A percentile compares a stretch with the other conserved stretches of the same genome.
Conservation (phyloP, 2,797 vertebrate species). For the Lepus oiostolus region DNA sequence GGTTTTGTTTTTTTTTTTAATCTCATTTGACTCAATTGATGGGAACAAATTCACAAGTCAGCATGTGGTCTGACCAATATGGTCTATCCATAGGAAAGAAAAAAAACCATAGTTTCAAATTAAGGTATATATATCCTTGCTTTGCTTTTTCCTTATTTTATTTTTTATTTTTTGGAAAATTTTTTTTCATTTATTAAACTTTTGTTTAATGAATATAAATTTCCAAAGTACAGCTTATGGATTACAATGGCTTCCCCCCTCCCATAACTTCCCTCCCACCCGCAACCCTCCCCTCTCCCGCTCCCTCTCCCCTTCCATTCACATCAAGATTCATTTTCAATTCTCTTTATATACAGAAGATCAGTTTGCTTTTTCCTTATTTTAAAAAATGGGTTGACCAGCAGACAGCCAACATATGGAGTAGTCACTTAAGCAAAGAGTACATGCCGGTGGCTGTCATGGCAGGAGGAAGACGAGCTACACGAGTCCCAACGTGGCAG, state of each 20-base stretch:
- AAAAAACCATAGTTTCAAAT: conserved; percentile 47
- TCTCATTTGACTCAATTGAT: conserved; percentile 72
- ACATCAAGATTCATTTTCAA: too few species aligned
- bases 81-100: conserved; percentile 27
- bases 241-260: too few species aligned
- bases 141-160: conserved; percentile 48
- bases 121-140: conserved; percentile 40
- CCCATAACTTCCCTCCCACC: too few species aligned
- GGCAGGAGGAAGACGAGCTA: neutral
- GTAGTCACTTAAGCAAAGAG: neutral
- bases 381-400: neutral
- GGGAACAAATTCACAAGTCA: conserved; percentile 69
- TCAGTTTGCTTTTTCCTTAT: conserved; percentile 27
- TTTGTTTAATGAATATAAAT: too few species aligned
- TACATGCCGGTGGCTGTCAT: neutral
- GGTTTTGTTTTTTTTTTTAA: neutral
- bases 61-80: conserved; percentile 70
- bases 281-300: too few species aligned
- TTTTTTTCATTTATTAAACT: too few species aligned
- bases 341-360: too few species aligned
- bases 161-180: too few species aligned
- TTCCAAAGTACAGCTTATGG: too few species aligned
- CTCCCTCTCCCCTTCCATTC: too few species aligned
- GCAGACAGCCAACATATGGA: neutral
- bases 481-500: neutral